phyloP scores from a whole-genome alignment of 2,888 invertebrate species.

The Pseudanteris insignis region DNA sequence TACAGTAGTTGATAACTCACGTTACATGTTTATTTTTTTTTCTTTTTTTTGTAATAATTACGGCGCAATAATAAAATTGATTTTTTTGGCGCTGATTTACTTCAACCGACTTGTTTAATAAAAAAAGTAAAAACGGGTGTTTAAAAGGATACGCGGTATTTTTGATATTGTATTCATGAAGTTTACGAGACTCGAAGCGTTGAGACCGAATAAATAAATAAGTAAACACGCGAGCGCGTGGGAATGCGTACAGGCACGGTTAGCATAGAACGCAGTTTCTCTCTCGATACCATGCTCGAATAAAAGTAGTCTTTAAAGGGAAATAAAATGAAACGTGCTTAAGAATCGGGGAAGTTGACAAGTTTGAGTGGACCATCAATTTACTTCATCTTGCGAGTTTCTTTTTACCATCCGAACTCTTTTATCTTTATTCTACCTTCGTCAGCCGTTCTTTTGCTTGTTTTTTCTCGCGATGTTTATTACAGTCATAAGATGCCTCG shows the following conservation, averaged over 20 bases:
- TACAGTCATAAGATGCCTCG: conserved; percentile 53
- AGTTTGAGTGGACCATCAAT: conserved; percentile 65
- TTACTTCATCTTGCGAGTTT: conserved; percentile 61
- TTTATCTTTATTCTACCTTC: conserved; percentile 4
- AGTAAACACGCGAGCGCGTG: conserved; percentile 26
- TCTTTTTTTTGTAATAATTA: conserved; percentile 13
- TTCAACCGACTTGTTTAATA: no score
- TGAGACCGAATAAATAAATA: conserved; percentile 37
- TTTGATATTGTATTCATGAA: conserved; percentile 37
- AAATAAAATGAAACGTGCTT: conserved; percentile 28
- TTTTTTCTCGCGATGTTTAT: conserved; percentile 51
- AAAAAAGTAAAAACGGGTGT: no score
- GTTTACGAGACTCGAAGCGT: no score
- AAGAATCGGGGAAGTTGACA: conserved; percentile 57
- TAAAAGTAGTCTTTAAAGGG: conserved; percentile 30
- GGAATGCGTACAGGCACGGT: conserved; percentile 9
- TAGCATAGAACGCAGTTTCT: background rate
- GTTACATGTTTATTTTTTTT: no score
- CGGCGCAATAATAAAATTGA: conserved; percentile 13
- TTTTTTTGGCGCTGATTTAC: no score
- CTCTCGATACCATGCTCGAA: conserved; percentile 12
- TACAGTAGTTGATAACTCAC: no score
- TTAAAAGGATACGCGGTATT: no score
- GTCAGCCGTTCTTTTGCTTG: conserved; percentile 7
- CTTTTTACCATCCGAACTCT: conserved; percentile 27